Evolutionary conservation across 2,113 vertebrate genomes (phyloP).

Genomic region (Eclectus roratus): DNA sequence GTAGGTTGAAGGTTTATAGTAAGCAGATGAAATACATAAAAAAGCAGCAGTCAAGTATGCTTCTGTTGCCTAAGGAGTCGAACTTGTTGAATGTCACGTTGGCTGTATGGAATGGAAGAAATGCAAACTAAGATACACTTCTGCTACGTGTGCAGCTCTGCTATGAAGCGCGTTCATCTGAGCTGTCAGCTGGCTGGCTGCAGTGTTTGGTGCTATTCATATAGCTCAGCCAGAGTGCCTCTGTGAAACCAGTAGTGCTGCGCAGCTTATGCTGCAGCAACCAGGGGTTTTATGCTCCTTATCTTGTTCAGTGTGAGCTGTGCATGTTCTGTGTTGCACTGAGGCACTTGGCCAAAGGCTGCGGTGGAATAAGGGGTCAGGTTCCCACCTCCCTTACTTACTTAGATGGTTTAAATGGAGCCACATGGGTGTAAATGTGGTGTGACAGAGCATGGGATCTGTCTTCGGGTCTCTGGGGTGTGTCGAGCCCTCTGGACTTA

Average conservation of each 20-base stretch:
- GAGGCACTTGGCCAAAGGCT: not conserved
- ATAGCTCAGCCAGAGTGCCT: conserved; percentile 38
- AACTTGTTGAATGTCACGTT: conserved; percentile 66
- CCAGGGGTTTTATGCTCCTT: not conserved
- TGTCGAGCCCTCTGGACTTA: not conserved
- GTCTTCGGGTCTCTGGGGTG: not conserved
- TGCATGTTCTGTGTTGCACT: not conserved
- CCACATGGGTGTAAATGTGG: rapidly evolving
- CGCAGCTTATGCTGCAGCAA: not conserved
- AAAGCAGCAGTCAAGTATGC: conserved; percentile 31
- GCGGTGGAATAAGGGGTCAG: not conserved
- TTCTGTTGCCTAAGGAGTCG: conserved; percentile 47
- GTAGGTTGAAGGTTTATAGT: conserved; percentile 27
- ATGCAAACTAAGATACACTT: conserved; percentile 64
- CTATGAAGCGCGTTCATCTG: conserved; percentile 47
- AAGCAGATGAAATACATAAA: not conserved
- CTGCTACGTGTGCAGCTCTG: conserved; percentile 56
- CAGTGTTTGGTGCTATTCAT: conserved; percentile 48
- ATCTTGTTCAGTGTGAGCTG: not conserved
- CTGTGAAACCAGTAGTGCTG: conserved; percentile 19
- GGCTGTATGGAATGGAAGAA: conserved; percentile 72
- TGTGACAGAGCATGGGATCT: not conserved
- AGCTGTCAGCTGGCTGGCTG: conserved; percentile 71
- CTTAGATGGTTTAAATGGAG: not conserved
- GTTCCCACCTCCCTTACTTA: not conserved